Conservation (phyloP, 1,140 invertebrate genomes). For the Brachionus koreanus region DNA sequence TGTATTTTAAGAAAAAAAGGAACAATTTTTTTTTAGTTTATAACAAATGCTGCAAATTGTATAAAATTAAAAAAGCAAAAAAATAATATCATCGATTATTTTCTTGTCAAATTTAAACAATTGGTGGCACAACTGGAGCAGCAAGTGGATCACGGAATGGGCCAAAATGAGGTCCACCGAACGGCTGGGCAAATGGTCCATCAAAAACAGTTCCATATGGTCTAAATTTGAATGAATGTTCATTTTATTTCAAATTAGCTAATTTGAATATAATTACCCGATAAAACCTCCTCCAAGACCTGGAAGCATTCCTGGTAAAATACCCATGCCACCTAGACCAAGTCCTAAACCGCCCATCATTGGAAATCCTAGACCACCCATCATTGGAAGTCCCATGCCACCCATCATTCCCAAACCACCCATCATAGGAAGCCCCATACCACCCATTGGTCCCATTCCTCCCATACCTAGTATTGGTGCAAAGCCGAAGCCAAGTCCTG, state of each 20-base stretch:
- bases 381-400: neutral
- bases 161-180: slow-evolving; percentile 24
- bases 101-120: slow-evolving; percentile 21
- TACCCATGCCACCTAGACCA: neutral
- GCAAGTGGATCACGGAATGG: slow-evolving; percentile 42
- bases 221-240: neutral
- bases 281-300: slow-evolving; percentile 27
- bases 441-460: neutral
- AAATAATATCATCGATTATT: neutral
- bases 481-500: slow-evolving; percentile 22
- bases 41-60: slow-evolving; percentile 29
- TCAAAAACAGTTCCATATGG: slow-evolving; percentile 42
- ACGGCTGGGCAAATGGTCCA: slow-evolving; percentile 38
- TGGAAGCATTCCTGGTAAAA: slow-evolving; percentile 11
- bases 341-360: neutral
- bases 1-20: neutral
- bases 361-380: neutral
- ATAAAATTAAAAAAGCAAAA: slow-evolving; percentile 34
- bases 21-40: neutral
- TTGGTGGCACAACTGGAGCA: slow-evolving; percentile 37
- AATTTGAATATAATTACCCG: neutral
- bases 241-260: neutral
- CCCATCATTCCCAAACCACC: slow-evolving; percentile 24
- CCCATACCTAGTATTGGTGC: slow-evolving; percentile 21
- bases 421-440: neutral